phyloP scores from a whole-genome alignment of 30 jellyfish, hydroid and myxozoan genomes.

The Mastigias papua region DNA sequence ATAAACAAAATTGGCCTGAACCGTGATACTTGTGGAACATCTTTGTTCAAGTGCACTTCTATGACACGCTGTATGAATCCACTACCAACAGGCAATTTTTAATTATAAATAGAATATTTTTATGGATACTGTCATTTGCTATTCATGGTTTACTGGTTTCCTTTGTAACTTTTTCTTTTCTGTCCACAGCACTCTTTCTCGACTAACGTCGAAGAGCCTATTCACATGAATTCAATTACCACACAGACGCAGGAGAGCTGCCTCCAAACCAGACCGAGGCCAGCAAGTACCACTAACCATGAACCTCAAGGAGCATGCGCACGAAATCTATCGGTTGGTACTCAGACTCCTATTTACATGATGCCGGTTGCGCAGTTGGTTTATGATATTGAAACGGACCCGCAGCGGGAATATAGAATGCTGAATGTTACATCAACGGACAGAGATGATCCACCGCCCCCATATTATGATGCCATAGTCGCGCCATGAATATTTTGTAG shows the following conservation, averaged over 20 bases:
- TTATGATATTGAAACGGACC: constrained; percentile 62
- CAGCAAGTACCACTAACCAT: constrained; percentile 32
- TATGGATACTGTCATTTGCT: too few relatives aligned
- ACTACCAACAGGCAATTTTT: too few relatives aligned
- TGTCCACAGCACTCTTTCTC: constrained; percentile 18
- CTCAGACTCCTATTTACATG: constrained; percentile 94
- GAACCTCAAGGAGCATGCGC: constrained; percentile 71
- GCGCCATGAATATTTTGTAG: constrained; percentile 15
- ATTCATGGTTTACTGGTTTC: too few relatives aligned
- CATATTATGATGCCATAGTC: constrained; percentile 67
- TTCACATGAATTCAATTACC: constrained; percentile 72
- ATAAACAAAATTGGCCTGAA: not conserved
- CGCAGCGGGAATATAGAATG: constrained; percentile 73
- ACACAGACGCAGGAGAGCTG: constrained; percentile 92
- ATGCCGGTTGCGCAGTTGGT: constrained; percentile 87
- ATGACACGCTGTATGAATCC: too few relatives aligned
- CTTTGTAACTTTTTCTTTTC: not conserved
- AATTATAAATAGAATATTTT: too few relatives aligned
- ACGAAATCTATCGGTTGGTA: constrained; percentile 83
- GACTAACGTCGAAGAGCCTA: constrained; percentile 55
- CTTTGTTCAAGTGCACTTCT: too few relatives aligned
- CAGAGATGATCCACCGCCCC: constrained; percentile 89
- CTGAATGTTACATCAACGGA: constrained; percentile 57
- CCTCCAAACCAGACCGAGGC: constrained; percentile 75
- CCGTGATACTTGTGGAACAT: not conserved